Evolutionary conservation across 1,140 invertebrate species (phyloP), one percentile per base, ranked within the genome.

Genomic region (Eupristina koningsbergeri): DNA sequence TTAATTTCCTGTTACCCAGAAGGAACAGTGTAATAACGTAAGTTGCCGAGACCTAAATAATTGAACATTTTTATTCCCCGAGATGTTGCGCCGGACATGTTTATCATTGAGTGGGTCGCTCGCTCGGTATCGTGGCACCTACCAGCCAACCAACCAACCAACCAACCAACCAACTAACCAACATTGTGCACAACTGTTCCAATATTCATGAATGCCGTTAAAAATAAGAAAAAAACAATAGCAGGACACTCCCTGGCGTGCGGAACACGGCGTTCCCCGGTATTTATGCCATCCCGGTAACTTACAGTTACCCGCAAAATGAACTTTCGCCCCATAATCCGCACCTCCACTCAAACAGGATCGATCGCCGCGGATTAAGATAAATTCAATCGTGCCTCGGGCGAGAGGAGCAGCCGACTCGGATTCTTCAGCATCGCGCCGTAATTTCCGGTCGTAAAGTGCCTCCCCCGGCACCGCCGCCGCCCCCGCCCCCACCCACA

Each of bases 401-500:
- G 64, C 19, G 13, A 19, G 41, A 36, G 58, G 26, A 63, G 15
- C 6, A 53, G 17, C 15, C 19, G 50, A 9, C 7, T 53, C 17
- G 3, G 17, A 17, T 17, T 15, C 19, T 15, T 9, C 50, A n/a
- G n/a, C n/a, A n/a, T n/a, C n/a, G n/a, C 34, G 36, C 64, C 45
- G 81, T 39, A 78, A 83, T 78, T 83, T 83, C 75, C 81, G 75
- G 75, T 31, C 64, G 29, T 73, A 58, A 78, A 76, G 31, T 71
- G 53, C 41, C n/a, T 29, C 29, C n/a, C 39, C 29, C 7, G 22
- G 7, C 45, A 9, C 8, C 22, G 15, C 1, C 19, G 47, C 11
- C 45, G 1, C 71, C 26, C 77, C 64, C 19, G 41, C 22, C 50
- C 6, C 45, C 0, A 45, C n/a, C 13, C 78, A 53, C 22, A 26